These are phyloP conservation scores for Venturia canescens DNA, from an alignment of 1,140 invertebrate species.

Conservation along the genomic window DNA sequence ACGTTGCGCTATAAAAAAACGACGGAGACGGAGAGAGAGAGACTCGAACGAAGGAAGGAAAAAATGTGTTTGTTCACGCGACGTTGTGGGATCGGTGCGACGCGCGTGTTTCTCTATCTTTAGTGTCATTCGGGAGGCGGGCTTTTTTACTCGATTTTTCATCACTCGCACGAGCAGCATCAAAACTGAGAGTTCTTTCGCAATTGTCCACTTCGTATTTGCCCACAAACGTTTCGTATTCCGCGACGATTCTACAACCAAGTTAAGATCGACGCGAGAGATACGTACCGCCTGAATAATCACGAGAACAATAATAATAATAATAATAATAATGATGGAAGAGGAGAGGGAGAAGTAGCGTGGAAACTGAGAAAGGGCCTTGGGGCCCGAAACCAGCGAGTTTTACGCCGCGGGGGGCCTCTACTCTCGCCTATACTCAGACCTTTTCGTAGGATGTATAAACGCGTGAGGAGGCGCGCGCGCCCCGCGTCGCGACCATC, in stretches of 20 bases:
- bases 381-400: conserved; percentile 64
- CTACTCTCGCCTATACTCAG: conserved; percentile 55
- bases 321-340: conserved; percentile 47
- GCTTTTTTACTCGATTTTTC: conserved; percentile 13
- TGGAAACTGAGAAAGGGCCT: conserved; percentile 23
- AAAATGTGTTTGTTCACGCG: conserved; percentile 22
- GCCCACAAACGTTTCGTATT: conserved; percentile 22
- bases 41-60: conserved; percentile 49
- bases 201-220: neutral
- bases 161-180: neutral
- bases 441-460: neutral
- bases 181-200: neutral
- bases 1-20: conserved; percentile 3
- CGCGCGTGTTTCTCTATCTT: neutral
- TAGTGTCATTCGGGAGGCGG: neutral
- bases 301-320: conserved; percentile 3
- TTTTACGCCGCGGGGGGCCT: conserved; percentile 71
- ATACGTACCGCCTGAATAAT: neutral
- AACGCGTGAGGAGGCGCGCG: neutral
- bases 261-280: neutral
- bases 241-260: neutral
- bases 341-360: conserved; percentile 26
- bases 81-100: neutral
- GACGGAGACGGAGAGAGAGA: conserved; percentile 50
- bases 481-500: conserved; percentile 27